Conservation (phyloP, 2,888 invertebrate genomes). For the Limenitis camilla region DNA sequence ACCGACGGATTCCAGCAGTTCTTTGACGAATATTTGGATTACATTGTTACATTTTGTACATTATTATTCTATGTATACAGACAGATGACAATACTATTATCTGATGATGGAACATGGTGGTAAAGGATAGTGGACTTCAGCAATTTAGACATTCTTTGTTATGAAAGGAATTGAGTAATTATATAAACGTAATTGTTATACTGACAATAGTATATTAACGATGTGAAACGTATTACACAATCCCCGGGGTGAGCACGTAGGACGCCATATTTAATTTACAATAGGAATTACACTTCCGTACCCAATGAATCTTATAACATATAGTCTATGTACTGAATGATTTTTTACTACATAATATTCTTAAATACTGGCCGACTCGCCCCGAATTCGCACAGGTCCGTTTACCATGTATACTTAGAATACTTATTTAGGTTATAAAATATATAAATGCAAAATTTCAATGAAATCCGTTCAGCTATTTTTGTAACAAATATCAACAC, state of each 20-base stretch:
- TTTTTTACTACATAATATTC: background rate
- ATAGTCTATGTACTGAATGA: background rate
- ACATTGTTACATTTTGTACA: background rate
- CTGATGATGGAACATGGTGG: too few relatives aligned
- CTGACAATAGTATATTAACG: background rate
- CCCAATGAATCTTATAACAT: background rate
- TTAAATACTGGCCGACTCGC: background rate
- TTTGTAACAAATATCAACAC: too few relatives aligned
- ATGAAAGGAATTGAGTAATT: background rate
- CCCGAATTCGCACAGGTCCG: too few relatives aligned
- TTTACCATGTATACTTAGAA: too few relatives aligned
- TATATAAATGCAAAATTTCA: too few relatives aligned
- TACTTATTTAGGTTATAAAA: too few relatives aligned
- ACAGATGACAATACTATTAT: too few relatives aligned
- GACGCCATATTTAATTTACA: constrained; percentile 4
- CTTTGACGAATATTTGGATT: constrained; percentile 2
- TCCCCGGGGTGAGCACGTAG: background rate
- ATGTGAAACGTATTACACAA: background rate
- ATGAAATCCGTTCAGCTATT: too few relatives aligned
- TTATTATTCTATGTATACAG: background rate
- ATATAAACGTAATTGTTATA: background rate
- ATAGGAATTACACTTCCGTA: background rate
- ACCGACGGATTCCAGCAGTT: background rate
- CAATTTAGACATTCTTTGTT: too few relatives aligned
- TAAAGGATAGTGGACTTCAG: too few relatives aligned